Conservation (phyloP, 2,888 invertebrate species). For the Colletes collaris region DNA sequence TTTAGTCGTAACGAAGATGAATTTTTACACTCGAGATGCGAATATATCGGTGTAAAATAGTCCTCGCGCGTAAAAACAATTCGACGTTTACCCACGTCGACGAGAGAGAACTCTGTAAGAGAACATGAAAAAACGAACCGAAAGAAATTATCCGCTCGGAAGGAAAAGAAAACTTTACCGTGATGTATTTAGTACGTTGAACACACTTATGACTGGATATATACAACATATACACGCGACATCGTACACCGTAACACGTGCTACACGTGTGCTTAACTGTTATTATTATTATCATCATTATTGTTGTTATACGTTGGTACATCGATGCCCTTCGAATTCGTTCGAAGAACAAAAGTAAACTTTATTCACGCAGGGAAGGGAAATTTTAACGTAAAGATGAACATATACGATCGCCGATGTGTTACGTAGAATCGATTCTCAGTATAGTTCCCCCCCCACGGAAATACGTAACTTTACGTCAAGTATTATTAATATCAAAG, state of each 20-base stretch:
- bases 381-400: not conserved
- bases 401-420: not conserved
- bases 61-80: not conserved
- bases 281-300: slow-evolving; percentile 25
- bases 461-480: not conserved
- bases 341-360: slow-evolving; percentile 29
- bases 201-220: not conserved
- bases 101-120: slow-evolving; percentile 20
- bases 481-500: slow-evolving; percentile 3
- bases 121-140: not conserved
- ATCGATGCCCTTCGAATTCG: slow-evolving; percentile 57
- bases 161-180: not conserved
- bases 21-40: slow-evolving; percentile 23
- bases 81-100: slow-evolving; percentile 34
- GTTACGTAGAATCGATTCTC: slow-evolving; percentile 14
- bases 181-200: slow-evolving; percentile 16
- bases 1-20: slow-evolving; percentile 49
- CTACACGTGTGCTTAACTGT: slow-evolving; percentile 9
- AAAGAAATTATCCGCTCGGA: not conserved
- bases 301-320: slow-evolving; percentile 40
- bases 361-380: not conserved
- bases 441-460: not conserved
- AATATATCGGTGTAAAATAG: slow-evolving; percentile 43
- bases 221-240: slow-evolving; percentile 4
- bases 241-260: slow-evolving; percentile 1